Conservation (phyloP, 1,140 invertebrate genomes). For the Camponotus pennsylvanicus region DNA sequence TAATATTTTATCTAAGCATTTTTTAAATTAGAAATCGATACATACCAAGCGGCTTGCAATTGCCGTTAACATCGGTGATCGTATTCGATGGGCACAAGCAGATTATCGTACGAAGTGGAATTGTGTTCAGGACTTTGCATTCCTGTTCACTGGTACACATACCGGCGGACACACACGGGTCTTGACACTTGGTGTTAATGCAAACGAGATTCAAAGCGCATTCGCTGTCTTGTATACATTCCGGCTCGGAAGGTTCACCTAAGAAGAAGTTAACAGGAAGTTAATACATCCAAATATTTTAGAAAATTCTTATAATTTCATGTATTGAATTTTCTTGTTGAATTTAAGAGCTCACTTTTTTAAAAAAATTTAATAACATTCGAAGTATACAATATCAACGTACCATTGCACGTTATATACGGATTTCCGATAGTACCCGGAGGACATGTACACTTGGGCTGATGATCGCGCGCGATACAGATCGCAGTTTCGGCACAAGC, state of each 20-base stretch:
- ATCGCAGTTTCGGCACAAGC: constrained; percentile 92
- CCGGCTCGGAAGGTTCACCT: constrained; percentile 82
- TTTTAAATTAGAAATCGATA: constrained; percentile 13
- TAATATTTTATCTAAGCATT: background rate
- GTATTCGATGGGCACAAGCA: constrained; percentile 93
- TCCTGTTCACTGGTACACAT: constrained; percentile 92
- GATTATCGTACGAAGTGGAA: constrained; percentile 92
- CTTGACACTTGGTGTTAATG: constrained; percentile 91
- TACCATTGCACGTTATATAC: constrained; percentile 90
- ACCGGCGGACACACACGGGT: constrained; percentile 90
- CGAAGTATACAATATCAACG: constrained; percentile 64
- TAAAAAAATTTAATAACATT: background rate
- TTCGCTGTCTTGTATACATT: constrained; percentile 92
- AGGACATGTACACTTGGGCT: constrained; percentile 92
- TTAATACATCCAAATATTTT: background rate
- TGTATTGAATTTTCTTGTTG: background rate
- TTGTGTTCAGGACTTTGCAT: constrained; percentile 92
- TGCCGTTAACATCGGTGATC: constrained; percentile 88
- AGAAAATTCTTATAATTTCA: background rate
- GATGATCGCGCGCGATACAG: constrained; percentile 91
- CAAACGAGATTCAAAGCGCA: constrained; percentile 92
- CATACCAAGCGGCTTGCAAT: constrained; percentile 88
- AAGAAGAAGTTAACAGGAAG: background rate
- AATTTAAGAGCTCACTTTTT: constrained; percentile 36
- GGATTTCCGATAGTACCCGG: constrained; percentile 92